A percentile compares a stretch with the other conserved stretches of the same genome.
Evolutionary conservation across 2,888 invertebrate genomes (phyloP).

Genomic region (Endotricha flammealis): DNA sequence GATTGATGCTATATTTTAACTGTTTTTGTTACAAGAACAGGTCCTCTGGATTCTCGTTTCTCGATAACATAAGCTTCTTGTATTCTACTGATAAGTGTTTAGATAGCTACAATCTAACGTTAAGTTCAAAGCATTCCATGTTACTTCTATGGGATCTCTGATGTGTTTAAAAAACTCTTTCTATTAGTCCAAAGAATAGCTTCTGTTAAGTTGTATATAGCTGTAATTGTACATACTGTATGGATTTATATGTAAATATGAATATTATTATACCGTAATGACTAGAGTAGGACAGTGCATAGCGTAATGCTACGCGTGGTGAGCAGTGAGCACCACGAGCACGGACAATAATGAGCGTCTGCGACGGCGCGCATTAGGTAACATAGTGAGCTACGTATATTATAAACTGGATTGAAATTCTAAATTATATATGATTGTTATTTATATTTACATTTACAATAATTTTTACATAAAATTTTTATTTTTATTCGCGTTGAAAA

Average conservation of each 20-base stretch:
- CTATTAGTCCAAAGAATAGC: slow-evolving; percentile 61
- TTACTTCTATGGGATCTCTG: slow-evolving; percentile 73
- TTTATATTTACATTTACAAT: not conserved
- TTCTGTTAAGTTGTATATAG: slow-evolving; percentile 51
- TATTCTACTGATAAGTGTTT: slow-evolving; percentile 52
- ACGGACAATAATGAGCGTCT: slow-evolving; percentile 69
- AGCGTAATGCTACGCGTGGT: slow-evolving; percentile 10
- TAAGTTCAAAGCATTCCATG: slow-evolving; percentile 74
- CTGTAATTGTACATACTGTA: slow-evolving; percentile 42
- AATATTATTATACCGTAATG: slow-evolving; percentile 11
- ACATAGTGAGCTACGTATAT: slow-evolving; percentile 16
- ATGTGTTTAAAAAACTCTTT: slow-evolving; percentile 71
- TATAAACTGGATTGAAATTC: slow-evolving; percentile 6
- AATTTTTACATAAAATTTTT: too few relatives aligned
- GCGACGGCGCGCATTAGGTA: slow-evolving; percentile 41
- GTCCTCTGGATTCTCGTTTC: too few relatives aligned
- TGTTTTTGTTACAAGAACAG: too few relatives aligned
- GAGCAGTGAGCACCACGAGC: slow-evolving; percentile 12
- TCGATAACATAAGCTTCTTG: slow-evolving; percentile 43
- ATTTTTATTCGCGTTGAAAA: too few relatives aligned
- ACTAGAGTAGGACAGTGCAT: not conserved
- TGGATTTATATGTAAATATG: slow-evolving; percentile 57
- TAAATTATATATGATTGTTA: slow-evolving; percentile 7
- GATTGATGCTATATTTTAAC: too few relatives aligned
- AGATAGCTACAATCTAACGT: slow-evolving; percentile 70